phyloP scores from a whole-genome alignment of 2,888 invertebrate species.

The Leptura quadrifasciata region DNA sequence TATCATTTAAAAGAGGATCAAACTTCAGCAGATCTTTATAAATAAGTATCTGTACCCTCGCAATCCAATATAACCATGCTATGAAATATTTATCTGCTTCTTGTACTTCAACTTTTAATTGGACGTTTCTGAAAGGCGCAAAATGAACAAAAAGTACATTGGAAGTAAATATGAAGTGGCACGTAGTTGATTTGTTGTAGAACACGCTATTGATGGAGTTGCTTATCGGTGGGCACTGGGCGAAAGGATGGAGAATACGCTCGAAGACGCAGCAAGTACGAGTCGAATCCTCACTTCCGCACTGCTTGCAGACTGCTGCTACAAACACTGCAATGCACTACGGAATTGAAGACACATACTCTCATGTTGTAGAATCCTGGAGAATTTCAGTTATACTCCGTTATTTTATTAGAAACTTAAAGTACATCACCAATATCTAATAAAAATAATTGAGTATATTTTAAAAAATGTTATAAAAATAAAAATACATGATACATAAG shows the following conservation, averaged over 20 bases:
- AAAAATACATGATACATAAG: too few relatives aligned
- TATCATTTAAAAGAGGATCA: too few relatives aligned
- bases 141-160: not conserved
- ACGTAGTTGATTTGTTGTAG: slow-evolving; percentile 7
- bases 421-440: too few relatives aligned
- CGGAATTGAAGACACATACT: slow-evolving; percentile 91
- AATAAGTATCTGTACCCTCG: too few relatives aligned
- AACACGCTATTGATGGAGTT: not conserved
- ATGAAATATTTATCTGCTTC: not conserved
- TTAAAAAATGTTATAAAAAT: too few relatives aligned
- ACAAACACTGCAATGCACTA: slow-evolving; percentile 96
- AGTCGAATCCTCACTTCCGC: slow-evolving; percentile 86
- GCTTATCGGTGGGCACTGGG: slow-evolving; percentile 18
- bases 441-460: too few relatives aligned
- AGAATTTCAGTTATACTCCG: not conserved
- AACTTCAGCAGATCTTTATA: too few relatives aligned
- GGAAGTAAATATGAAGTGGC: slow-evolving; percentile 18
- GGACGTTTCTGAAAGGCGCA: not conserved
- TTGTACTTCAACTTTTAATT: slow-evolving; percentile 13
- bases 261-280: slow-evolving; percentile 46
- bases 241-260: slow-evolving; percentile 13
- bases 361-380: slow-evolving; percentile 5
- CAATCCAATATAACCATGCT: too few relatives aligned
- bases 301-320: slow-evolving; percentile 91
- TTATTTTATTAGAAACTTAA: too few relatives aligned